Percentiles rank a stretch among this genome's conserved stretches.
Conservation (phyloP, 2,113 vertebrate species). For the Collichthys lucidus region DNA sequence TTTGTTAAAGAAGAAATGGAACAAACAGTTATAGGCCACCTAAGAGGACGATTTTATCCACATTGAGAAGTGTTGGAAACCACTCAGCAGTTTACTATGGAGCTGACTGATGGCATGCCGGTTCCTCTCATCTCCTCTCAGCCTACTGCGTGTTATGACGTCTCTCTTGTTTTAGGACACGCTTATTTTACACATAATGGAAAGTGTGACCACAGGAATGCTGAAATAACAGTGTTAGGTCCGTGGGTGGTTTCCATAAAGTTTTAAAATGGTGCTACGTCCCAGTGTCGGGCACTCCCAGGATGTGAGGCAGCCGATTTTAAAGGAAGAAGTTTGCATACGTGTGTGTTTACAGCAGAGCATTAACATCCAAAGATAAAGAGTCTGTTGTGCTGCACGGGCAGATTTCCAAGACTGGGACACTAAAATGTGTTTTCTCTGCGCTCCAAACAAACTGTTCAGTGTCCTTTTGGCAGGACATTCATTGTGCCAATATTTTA, state of each 20-base stretch:
- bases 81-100: constrained; percentile 20
- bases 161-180: constrained; percentile 49
- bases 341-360: constrained; percentile 34
- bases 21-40: background rate
- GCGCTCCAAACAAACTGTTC: constrained; percentile 59
- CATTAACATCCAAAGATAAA: constrained; percentile 58
- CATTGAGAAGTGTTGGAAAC: constrained; percentile 25
- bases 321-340: constrained; percentile 58
- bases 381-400: constrained; percentile 66
- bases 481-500: constrained; percentile 58
- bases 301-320: constrained; percentile 69
- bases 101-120: constrained; percentile 27
- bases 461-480: constrained; percentile 57
- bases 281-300: constrained; percentile 69
- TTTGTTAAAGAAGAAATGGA: background rate
- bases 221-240: constrained; percentile 72
- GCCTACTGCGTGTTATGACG: constrained; percentile 40
- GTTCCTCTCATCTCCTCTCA: constrained; percentile 36
- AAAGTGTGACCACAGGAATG: constrained; percentile 73
- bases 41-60: constrained; percentile 1
- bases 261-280: constrained; percentile 61
- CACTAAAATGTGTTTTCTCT: constrained; percentile 62
- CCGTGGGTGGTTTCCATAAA: constrained; percentile 80
- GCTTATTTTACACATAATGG: constrained; percentile 73
- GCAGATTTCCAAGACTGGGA: constrained; percentile 58